A percentile compares a stretch with the other conserved stretches of the same genome.
phyloP scores from a whole-genome alignment of 2,888 invertebrate genomes.

The Amphimallon solstitiale region DNA sequence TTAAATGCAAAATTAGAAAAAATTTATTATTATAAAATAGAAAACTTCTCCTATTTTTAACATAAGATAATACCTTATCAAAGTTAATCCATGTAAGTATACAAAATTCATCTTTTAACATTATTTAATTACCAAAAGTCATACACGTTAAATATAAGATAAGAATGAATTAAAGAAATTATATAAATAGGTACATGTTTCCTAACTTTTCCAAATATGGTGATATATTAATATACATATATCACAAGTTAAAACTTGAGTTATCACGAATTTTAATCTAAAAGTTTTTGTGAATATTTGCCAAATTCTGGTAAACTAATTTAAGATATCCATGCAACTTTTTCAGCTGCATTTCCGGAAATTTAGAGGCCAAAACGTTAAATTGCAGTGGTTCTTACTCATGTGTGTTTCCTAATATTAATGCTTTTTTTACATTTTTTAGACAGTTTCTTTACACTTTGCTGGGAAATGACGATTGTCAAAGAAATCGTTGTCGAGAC shows the following conservation, averaged over 20 bases:
- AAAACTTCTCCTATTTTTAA: too few species aligned
- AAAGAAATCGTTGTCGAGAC: slow-evolving; percentile 62
- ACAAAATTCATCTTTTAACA: too few species aligned
- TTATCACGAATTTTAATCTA: slow-evolving; percentile 59
- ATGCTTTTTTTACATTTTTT: slow-evolving; percentile 34
- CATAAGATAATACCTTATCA: too few species aligned
- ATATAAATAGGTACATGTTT: too few species aligned
- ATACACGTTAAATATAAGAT: too few species aligned
- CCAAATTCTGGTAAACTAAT: slow-evolving; percentile 63
- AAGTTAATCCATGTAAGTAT: too few species aligned
- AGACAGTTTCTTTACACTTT: slow-evolving; percentile 14
- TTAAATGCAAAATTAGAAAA: not conserved
- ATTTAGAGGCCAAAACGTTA: slow-evolving; percentile 62
- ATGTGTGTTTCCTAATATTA: slow-evolving; percentile 29
- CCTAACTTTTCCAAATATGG: too few species aligned
- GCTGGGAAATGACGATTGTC: slow-evolving; percentile 54
- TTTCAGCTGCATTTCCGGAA: slow-evolving; percentile 61
- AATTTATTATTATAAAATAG: too few species aligned
- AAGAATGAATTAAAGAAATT: too few species aligned
- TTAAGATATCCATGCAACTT: slow-evolving; percentile 61
- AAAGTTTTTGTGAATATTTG: slow-evolving; percentile 59
- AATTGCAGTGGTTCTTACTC: slow-evolving; percentile 53
- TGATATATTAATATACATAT: not conserved
- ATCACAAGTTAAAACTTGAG: slow-evolving; percentile 43
- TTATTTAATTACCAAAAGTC: too few species aligned